Conservation (phyloP, 2,113 vertebrate species). For the Tauraco erythrolophus region DNA sequence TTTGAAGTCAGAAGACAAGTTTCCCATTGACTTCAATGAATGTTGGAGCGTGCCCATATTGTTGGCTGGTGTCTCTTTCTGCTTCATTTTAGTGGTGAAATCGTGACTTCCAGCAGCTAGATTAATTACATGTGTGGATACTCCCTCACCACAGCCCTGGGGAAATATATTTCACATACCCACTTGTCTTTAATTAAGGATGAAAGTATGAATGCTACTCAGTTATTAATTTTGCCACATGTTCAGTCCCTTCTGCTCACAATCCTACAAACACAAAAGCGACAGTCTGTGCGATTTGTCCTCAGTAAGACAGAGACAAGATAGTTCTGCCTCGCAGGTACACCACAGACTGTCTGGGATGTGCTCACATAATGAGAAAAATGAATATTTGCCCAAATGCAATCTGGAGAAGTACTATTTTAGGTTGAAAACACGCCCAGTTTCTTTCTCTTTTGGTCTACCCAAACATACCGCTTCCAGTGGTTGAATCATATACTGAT, state of each 20-base stretch:
- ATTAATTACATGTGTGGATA: conserved; percentile 45
- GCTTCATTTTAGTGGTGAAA: conserved; percentile 24
- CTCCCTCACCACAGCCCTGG: neutral
- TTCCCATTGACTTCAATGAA: neutral
- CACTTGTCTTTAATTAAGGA: conserved; percentile 49
- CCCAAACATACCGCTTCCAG: neutral
- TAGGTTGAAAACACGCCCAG: neutral
- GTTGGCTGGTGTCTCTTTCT: neutral
- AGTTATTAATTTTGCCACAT: conserved; percentile 22
- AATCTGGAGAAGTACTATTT: neutral
- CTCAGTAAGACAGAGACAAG: neutral
- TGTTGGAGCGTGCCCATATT: neutral
- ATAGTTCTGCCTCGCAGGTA: neutral
- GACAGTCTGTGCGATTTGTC: neutral
- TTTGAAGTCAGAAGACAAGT: conserved; percentile 35
- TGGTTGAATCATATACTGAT: neutral
- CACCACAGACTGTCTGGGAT: neutral
- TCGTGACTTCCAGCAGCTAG: conserved; percentile 29
- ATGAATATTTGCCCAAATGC: neutral
- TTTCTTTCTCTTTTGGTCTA: neutral
- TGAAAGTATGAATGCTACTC: conserved; percentile 1
- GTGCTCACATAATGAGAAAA: neutral
- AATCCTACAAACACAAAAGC: neutral
- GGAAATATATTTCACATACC: conserved; percentile 36
- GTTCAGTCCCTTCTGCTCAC: conserved; percentile 3